phyloP scores from a whole-genome alignment of 1,140 invertebrate species.

The Luehdorfia chinensis region DNA sequence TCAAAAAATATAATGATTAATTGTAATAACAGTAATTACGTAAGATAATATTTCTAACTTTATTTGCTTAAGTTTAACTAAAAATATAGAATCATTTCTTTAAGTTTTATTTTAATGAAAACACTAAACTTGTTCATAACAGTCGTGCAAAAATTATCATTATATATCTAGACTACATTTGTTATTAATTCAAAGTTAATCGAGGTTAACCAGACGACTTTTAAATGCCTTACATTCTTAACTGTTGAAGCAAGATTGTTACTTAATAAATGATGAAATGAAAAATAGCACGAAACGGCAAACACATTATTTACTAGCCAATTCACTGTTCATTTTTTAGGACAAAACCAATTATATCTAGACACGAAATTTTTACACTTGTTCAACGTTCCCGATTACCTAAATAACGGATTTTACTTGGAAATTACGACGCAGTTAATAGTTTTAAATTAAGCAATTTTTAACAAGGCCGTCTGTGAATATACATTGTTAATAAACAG shows the following conservation, averaged over 20 bases:
- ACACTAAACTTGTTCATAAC: too few species aligned
- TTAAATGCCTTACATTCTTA: conserved; percentile 20
- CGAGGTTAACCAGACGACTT: conserved; percentile 36
- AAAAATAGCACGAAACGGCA: conserved; percentile 10
- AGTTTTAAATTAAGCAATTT: too few species aligned
- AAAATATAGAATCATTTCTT: too few species aligned
- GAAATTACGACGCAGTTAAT: too few species aligned
- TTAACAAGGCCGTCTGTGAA: background rate
- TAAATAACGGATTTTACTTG: background rate
- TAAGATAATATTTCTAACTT: too few species aligned
- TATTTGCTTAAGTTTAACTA: too few species aligned
- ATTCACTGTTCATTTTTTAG: background rate
- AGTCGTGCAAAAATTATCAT: conserved; percentile 16
- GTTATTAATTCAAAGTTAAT: conserved; percentile 35
- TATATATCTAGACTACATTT: conserved; percentile 30
- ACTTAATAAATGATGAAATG: conserved; percentile 11
- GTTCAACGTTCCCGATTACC: background rate
- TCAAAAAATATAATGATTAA: too few species aligned
- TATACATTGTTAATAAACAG: background rate
- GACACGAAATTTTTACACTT: conserved; percentile 3
- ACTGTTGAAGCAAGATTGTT: conserved; percentile 13
- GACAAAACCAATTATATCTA: background rate
- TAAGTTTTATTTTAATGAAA: background rate
- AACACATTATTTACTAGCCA: background rate
- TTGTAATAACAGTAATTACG: too few species aligned